Conservation (phyloP, 2,888 invertebrate genomes). For the Brenthis ino region DNA sequence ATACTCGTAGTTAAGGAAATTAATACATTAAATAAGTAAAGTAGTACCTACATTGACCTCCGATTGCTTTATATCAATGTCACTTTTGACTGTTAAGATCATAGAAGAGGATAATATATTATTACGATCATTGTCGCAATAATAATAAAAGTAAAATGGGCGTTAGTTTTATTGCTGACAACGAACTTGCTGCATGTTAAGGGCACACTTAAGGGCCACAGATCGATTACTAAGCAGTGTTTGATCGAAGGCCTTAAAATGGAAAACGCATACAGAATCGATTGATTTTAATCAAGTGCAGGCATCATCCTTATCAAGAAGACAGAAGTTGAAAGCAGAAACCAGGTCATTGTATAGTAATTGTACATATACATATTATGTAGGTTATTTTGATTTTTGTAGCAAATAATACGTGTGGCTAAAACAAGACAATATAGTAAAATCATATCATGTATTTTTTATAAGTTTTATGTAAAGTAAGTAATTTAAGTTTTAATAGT, state of each 20-base stretch:
- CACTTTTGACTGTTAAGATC: constrained; percentile 35
- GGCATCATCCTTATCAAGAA: constrained; percentile 40
- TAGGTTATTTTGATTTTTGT: no score
- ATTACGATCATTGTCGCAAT: constrained; percentile 57
- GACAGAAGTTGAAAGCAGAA: constrained; percentile 3
- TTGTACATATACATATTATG: no score
- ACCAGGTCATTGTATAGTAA: no score
- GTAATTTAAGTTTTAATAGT: no score
- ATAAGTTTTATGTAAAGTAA: no score
- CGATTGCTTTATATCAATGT: constrained; percentile 20
- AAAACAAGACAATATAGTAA: not conserved
- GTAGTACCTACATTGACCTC: no score
- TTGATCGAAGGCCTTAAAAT: constrained; percentile 60
- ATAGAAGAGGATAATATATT: constrained; percentile 51
- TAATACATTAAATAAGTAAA: not conserved
- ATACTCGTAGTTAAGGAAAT: constrained; percentile 4
- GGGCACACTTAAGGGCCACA: constrained; percentile 69
- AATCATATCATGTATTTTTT: not conserved
- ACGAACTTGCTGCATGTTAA: constrained; percentile 74
- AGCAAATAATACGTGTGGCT: no score
- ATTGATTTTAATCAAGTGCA: constrained; percentile 48
- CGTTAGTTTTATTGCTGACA: constrained; percentile 49
- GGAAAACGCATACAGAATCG: constrained; percentile 63
- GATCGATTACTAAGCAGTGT: constrained; percentile 43
- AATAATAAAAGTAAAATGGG: constrained; percentile 67